Percentiles rank a stretch among this genome's conserved stretches.
Conservation (phyloP, 2,797 vertebrate species). For the Myotis planiceps region DNA sequence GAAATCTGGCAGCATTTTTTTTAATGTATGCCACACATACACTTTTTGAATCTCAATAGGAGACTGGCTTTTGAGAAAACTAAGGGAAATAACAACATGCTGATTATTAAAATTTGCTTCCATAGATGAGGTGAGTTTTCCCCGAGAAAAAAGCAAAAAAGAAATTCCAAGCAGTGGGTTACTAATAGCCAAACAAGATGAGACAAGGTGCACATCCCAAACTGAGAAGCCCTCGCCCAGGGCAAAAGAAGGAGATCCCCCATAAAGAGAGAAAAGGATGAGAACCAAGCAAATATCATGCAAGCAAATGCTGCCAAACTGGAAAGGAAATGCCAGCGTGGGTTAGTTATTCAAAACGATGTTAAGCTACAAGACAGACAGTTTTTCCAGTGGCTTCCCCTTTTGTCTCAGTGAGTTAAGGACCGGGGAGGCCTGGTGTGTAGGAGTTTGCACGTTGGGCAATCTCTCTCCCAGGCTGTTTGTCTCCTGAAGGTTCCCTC, state of each 20-base stretch:
- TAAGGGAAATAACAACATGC: not conserved
- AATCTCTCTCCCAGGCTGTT: not conserved
- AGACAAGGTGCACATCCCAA: slow-evolving; percentile 25
- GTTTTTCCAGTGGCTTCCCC: not conserved
- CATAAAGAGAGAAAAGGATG: not conserved
- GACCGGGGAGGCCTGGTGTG: not conserved
- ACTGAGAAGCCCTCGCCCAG: not conserved
- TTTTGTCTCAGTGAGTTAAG: not conserved
- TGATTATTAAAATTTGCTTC: slow-evolving; percentile 21
- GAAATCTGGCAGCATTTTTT: not conserved
- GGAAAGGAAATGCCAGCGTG: slow-evolving; percentile 18
- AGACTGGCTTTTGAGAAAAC: not conserved
- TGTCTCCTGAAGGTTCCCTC: not conserved
- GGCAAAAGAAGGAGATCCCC: slow-evolving; percentile 31
- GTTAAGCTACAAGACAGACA: not conserved
- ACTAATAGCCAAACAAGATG: slow-evolving; percentile 46
- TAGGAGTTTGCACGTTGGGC: not conserved
- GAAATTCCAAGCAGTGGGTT: not conserved
- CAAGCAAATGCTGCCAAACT: not conserved
- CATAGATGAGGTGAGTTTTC: not conserved
- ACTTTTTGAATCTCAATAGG: slow-evolving; percentile 22
- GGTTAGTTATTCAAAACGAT: slow-evolving; percentile 11
- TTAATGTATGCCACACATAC: not conserved
- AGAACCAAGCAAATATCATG: not conserved
- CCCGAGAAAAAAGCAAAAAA: not conserved